Evolutionary conservation across 2,797 vertebrate genomes (phyloP), one percentile per base, ranked within the genome.

Genomic region (Xenentodon cancila): DNA sequence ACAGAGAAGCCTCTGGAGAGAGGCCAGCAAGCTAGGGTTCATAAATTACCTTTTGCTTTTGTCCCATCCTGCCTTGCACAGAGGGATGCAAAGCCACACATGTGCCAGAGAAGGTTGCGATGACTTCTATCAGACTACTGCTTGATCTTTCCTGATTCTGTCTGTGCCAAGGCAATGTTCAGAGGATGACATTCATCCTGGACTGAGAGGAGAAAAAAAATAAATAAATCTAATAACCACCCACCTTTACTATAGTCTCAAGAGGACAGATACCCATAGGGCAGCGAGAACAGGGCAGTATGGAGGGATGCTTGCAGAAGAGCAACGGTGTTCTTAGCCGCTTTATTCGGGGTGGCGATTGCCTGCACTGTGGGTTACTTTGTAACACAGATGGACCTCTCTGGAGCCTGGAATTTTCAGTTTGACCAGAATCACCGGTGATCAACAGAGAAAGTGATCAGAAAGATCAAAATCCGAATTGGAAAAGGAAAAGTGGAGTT

Each of bases 41-140:
- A 88, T 77, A 74, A 85, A 87, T 88, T 84, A 86, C 61, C 49
- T 75, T 71, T 80, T 47, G 21, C 42, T 51, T 68, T 43, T 44
- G 37, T 27, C 63, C 44, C 5, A 5, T 60, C 44, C 30, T n/a
- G 59, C 11, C 42, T n/a, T n/a, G 21, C 52, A 66, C 56, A 32
- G 45, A 30, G 9, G 63, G 21, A 53, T 56, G 47, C 20, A 61
- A 43, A 40, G 12, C 63, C 66, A 25, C 48, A 51, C 5, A 56
- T 5, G 40, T 13, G 12, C 2, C 45, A 9, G 37, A 18, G 37
- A 40, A 57, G 68, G 65, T 76, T 44, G 53, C 40, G 17, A 46
- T 11, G 53, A 60, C 70, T 75, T 62, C 48, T 72, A 53, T 46
- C 52, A 20, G 32, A 59, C n/a, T 53, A 59, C 37, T 45, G 53